Evolutionary conservation across 1,140 invertebrate species (phyloP), one percentile per base, ranked within the genome.

Genomic region (Brachionus rotundiformis): DNA sequence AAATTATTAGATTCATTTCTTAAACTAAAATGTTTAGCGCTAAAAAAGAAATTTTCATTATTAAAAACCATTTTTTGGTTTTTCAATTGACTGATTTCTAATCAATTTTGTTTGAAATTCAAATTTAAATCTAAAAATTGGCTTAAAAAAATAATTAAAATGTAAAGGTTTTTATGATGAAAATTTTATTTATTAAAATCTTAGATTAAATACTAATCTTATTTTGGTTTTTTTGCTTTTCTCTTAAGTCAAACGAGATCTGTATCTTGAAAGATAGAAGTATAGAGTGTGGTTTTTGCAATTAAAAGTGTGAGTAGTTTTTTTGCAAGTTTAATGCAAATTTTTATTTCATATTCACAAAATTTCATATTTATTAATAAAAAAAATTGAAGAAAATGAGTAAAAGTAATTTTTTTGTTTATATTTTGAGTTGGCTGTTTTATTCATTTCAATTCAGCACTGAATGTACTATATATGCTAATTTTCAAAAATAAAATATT

Each of bases 11-110:
- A 68, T 19, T 68, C 63, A 68, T 33, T 33, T 68, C 19, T 68
- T 36, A n/a, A 68, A 68, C 63, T 68, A 68, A 68, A 68, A 68
- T 8, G 16, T 68, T 68, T 31, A 13, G 63, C 36, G 63, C 63
- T 68, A 68, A 68, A 68, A 68, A 36, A 68, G 33, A 68, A 68
- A 68, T 68, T 68, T 68, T 68, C 25, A 63, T 63, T 31, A 33
- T 33, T 36, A 33, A 68, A 39, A 68, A 68, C 63, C 63, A 68
- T 68, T 19, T n/a, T 68, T 68, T 6, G 63, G 25, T 63, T 63
- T 68, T 68, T 68, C 29, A 68, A n/a, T 68, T 36, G 29, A 33
- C 63, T 16, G 36, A 33, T 68, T 68, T 36, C 29, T 27, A 16
- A 63, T 33, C 33, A 33, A 33, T 33, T 68, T 36, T 36, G 16